Evolutionary conservation across 1,140 invertebrate species (phyloP).

Genomic region (Polypedilum vanderplanki): DNA sequence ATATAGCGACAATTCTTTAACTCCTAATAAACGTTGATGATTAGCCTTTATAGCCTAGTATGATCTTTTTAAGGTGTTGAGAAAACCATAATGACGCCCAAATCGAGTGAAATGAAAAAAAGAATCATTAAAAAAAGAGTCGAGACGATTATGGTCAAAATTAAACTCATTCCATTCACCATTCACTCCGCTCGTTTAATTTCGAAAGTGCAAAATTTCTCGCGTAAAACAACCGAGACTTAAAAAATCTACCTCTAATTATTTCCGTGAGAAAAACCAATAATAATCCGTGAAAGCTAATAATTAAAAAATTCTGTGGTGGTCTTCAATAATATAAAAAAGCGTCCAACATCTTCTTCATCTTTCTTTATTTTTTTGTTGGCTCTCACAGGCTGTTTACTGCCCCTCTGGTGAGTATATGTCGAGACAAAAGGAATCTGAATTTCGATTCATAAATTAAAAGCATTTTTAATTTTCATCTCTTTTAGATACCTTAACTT

Average conservation of each 20-base stretch:
- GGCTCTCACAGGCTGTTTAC: no score
- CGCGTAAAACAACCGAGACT: neutral
- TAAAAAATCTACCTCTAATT: neutral
- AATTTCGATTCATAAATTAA: no score
- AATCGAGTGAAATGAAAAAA: neutral
- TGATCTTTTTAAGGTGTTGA: constrained; percentile 28
- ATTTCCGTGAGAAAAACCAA: neutral
- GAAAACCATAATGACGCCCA: constrained; percentile 24
- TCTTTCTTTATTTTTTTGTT: no score
- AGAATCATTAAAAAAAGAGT: no score
- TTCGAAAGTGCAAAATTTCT: constrained; percentile 18
- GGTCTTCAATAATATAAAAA: neutral
- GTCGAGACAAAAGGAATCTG: no score
- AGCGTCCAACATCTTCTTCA: no score
- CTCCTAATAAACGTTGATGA: constrained; percentile 21
- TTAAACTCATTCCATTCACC: neutral
- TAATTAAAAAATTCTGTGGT: constrained; percentile 19
- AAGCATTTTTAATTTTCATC: no score
- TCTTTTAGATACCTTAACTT: neutral
- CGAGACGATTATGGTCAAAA: neutral
- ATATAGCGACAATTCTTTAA: constrained; percentile 24
- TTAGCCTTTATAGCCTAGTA: neutral
- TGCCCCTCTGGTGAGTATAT: no score
- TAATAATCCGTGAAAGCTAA: neutral
- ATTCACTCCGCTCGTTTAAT: neutral